Percentiles rank a stretch among this genome's conserved stretches.
Evolutionary conservation across 37 sponge, comb jelly and placozoan species (phyloP).

Genomic region (Chondrosia reniformis): DNA sequence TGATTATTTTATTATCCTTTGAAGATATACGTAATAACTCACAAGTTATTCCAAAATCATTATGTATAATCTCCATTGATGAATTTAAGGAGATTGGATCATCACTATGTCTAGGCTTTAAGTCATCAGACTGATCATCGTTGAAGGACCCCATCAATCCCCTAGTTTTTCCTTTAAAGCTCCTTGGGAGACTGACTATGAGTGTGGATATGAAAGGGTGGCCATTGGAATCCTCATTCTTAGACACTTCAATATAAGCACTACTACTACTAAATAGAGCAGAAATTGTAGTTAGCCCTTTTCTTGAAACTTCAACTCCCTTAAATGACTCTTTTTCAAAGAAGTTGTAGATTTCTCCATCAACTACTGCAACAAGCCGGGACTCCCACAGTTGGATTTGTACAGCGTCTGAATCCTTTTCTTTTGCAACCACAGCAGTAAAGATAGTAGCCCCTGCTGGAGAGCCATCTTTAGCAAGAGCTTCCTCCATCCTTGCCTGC

Average conservation of each 20-base stretch:
- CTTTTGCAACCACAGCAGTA: conserved; percentile 42
- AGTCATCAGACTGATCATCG: conserved; percentile 30
- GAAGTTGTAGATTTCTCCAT: conserved; percentile 23
- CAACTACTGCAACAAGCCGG: conserved; percentile 6
- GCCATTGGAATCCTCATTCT: conserved; percentile 28
- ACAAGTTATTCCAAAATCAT: conserved; percentile 45
- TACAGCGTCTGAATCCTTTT: conserved; percentile 42
- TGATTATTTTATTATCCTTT: not conserved
- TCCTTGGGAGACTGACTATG: conserved; percentile 12
- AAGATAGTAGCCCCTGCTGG: conserved; percentile 38
- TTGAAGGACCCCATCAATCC: conserved; percentile 43
- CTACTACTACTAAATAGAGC: conserved; percentile 25
- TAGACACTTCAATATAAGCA: conserved; percentile 11
- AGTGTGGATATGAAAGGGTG: conserved; percentile 32
- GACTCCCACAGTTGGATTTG: conserved; percentile 23
- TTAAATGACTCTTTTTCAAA: not conserved
- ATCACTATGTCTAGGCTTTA: conserved; percentile 16
- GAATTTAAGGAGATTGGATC: conserved; percentile 17
- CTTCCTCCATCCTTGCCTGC: conserved; percentile 45
- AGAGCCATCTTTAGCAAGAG: not conserved
- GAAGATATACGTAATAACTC: not conserved
- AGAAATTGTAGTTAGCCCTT: conserved; percentile 1
- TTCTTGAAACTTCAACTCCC: conserved; percentile 10
- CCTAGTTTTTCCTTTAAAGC: not conserved
- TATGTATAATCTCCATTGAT: conserved; percentile 25